Conservation (phyloP, 2,888 invertebrate species). For the Papilio gigon region DNA sequence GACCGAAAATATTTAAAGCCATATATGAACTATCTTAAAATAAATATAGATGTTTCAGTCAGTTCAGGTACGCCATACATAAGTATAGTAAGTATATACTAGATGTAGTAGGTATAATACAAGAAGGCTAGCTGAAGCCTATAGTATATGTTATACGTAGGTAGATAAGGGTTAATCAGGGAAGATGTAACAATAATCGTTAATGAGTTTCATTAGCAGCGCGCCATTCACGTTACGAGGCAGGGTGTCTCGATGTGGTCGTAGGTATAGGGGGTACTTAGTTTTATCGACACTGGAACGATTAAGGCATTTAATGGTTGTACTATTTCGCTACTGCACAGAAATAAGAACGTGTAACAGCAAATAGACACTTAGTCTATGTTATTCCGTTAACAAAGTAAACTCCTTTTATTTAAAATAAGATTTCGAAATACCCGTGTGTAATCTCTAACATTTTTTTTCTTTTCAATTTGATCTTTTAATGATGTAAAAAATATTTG, state of each 20-base stretch:
- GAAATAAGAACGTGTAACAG: conserved; percentile 13
- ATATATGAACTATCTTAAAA: background rate
- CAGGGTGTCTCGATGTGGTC: conserved; percentile 41
- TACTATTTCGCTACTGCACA: conserved; percentile 4
- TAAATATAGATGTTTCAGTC: background rate
- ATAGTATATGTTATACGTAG: background rate
- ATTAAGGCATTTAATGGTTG: conserved; percentile 27
- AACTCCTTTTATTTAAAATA: background rate
- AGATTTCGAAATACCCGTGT: background rate
- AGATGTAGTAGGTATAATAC: background rate
- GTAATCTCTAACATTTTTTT: background rate
- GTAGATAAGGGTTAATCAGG: conserved; percentile 53
- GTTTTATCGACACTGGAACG: conserved; percentile 23
- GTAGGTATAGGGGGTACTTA: conserved; percentile 41
- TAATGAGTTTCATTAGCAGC: conserved; percentile 57
- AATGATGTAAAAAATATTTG: too few species aligned
- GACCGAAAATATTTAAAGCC: background rate
- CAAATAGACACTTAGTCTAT: background rate
- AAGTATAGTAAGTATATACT: background rate
- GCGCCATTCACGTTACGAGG: conserved; percentile 47
- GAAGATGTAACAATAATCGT: conserved; percentile 56
- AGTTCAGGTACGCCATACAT: too few species aligned
- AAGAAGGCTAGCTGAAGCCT: too few species aligned
- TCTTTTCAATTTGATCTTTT: too few species aligned
- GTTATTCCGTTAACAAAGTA: background rate